Evolutionary conservation across 2,888 invertebrate genomes (phyloP), one percentile per base, ranked within the genome.

Genomic region (Thyatira batis): DNA sequence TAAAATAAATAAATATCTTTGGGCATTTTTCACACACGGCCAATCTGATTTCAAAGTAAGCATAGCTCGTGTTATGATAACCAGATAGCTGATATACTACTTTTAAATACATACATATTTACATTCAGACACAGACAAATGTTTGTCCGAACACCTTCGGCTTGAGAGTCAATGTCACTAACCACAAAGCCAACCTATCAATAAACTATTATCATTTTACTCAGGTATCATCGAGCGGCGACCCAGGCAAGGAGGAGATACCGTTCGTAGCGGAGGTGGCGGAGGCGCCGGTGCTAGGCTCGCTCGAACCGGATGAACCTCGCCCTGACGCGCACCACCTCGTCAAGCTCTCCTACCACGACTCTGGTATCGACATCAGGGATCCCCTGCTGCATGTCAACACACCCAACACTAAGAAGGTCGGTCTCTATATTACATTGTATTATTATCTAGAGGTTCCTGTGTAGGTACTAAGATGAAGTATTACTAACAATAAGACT

Each of bases 291-390:
- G 69, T 60, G 11, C n/a, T n/a, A n/a, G n/a, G n/a, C n/a, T n/a
- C n/a, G n/a, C n/a, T n/a, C n/a, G 93, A 84, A 53, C 58, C 52
- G 20, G 67, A 72, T 5, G 76, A 61, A 53, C 72, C 67, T 39
- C 75, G 71, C 3, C 80, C 78, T 1, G 84, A 80, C 61, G 86
- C 86, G 13, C 88, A 79, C 50, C 94, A 94, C 81, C 93, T 96
- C 78, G 95, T 95, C 73, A 97, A 97, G 86, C 94, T 95, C 71
- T 96, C 96, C 72, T 97, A 96, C 92, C 97, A 97, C 86, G 97
- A 97, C 92, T 97, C 97, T 10, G 97, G 97, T 71, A 97, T 97
- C 76, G 97, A 97, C 87, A 97, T 97, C 73, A 94, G 96, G 72
- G 97, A 97, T 80, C 95, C 95, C 49, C 77, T 95, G 76, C 93